Evolutionary conservation across 2,797 vertebrate species (phyloP).

Genomic region (Pantherophis vulpinus): DNA sequence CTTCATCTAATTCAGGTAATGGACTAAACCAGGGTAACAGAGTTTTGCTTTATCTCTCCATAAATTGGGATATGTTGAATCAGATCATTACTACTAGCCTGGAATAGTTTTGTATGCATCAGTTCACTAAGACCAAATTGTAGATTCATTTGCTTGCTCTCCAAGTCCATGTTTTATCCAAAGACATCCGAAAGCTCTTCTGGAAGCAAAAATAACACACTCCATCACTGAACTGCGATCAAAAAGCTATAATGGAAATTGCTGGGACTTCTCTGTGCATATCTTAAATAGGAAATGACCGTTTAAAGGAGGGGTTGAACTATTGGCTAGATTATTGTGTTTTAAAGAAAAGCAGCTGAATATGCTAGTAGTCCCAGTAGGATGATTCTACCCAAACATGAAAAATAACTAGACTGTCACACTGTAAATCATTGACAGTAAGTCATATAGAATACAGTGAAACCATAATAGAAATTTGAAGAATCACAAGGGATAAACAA

Average conservation of each 20-base stretch:
- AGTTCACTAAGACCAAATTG: neutral
- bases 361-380: neutral
- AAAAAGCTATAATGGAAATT: neutral
- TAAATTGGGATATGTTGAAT: neutral
- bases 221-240: neutral
- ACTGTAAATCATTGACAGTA: slow-evolving; percentile 20
- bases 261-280: no score
- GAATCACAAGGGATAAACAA: slow-evolving; percentile 20
- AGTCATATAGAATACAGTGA: neutral
- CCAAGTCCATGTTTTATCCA: neutral
- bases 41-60: neutral
- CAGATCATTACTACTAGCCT: neutral
- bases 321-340: neutral
- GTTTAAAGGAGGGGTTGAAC: neutral
- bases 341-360: neutral
- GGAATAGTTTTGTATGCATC: neutral
- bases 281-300: neutral
- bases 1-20: neutral
- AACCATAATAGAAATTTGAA: neutral
- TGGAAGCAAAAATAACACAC: neutral
- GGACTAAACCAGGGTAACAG: neutral
- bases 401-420: slow-evolving; percentile 29
- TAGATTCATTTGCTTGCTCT: neutral
- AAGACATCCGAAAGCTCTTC: no score
- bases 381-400: neutral